Evolutionary conservation across 2,113 vertebrate species (phyloP).

Genomic region (Alligator sinensis): DNA sequence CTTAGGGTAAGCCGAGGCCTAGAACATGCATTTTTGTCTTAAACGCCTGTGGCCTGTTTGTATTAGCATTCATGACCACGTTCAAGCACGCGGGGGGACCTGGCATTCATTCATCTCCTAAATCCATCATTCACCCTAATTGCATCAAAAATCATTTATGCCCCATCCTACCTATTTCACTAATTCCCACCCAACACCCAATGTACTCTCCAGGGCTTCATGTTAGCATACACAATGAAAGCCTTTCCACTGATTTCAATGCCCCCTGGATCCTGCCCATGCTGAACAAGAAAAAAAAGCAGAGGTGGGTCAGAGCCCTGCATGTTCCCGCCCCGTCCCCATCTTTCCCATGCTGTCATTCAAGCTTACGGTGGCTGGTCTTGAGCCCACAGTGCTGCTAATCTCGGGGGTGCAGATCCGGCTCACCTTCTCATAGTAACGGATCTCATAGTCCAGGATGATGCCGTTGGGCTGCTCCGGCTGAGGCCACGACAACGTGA

Average conservation of each 20-base stretch:
- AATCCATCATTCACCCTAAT: too few species aligned
- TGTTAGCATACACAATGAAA: background rate
- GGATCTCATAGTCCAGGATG: constrained; percentile 97
- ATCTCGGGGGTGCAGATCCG: constrained; percentile 66
- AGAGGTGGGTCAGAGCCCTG: rapidly evolving
- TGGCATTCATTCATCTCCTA: background rate
- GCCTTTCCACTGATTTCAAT: background rate
- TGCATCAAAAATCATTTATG: background rate
- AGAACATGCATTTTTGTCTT: background rate
- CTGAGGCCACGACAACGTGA: constrained; percentile 98
- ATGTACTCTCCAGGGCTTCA: background rate
- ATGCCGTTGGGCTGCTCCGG: constrained; percentile 98
- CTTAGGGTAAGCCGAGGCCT: background rate
- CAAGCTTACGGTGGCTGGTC: background rate
- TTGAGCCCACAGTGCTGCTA: constrained; percentile 50
- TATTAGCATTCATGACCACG: too few species aligned
- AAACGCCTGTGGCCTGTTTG: background rate
- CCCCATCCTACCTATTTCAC: background rate
- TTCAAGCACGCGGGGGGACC: background rate
- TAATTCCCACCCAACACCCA: background rate
- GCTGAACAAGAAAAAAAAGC: background rate
- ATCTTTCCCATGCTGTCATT: background rate
- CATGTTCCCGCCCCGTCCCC: background rate
- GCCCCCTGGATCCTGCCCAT: background rate
- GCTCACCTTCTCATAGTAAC: constrained; percentile 96